Base-by-base conservation (phyloP, 2,797 vertebrate genomes). In the Tragelaphus oryx region DNA sequence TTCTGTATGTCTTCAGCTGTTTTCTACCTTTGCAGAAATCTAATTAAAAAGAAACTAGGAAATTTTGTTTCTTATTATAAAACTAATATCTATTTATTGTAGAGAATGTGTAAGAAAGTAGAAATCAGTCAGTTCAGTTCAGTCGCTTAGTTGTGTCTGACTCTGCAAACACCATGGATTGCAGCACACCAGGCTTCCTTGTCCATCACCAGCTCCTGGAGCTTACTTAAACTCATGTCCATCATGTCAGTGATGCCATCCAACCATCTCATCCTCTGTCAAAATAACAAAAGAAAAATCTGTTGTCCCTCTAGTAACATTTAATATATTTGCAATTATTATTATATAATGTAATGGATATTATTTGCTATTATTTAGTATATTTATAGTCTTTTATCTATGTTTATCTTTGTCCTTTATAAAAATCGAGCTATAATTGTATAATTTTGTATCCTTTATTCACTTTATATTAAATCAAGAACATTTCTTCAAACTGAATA, bases 11-110 rank as follows among this genome's bases (percentile, higher is more conserved):
- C 55, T 75, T 68, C n/a, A 75, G 37, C 75, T 80, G 7, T 89
- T 81, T 91, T 88, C 46, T 89, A 62, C 71, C 26, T 85, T 55
- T 80, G 41, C 54, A 78, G 79, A 92, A 94, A 79, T 85, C 71
- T 79, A 74, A 37, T 62, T 88, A 30, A 93, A 44, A 82, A 60
- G 55, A 92, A 91, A 75, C 26, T 71, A 57, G 14, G 59, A 92
- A 24, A 52, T 62, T 87, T 74, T 96, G 33, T 94, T 84, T 71
- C 44, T 91, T 81, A 33, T 91, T 87, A 54, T 86, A 84, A 78
- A 79, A 84, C 52, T 91, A 60, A 13, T 81, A 55, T 10, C 13
- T 76, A 18, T 85, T 88, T 87, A 54, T 92, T 80, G n/a, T 62
- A 55, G 22, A 90, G 20, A 75, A 59, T 89, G 46, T 62, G 28